Base-by-base conservation (phyloP, 1,140 invertebrate genomes). In the Centruroides vittatus region DNA sequence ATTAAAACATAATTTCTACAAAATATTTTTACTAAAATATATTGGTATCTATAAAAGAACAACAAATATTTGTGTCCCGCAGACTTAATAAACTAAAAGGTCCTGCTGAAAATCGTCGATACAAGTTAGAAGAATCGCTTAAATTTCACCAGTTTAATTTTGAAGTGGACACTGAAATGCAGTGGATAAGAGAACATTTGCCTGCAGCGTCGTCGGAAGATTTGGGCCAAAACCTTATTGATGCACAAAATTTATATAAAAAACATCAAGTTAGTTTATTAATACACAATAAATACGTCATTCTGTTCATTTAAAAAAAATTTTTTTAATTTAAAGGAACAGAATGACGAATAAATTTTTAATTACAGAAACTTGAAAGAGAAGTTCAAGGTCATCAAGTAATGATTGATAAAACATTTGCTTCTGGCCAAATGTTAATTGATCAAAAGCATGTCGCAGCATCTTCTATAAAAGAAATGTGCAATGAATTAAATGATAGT, bases 91-190 rank as follows among this genome's bases (percentile, higher is more conserved):
- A 70, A 34, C 67, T 80, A 55, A 73, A 77, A 67, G 74, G 71
- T 52, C 78, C 78, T 8, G 72, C 78, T 47, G 72, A 69, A 23
- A 75, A 76, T 48, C 77, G 93, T 47, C 79, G 88, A n/a, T 81
- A 81, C 36, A 84, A 84, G 11, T 75, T 98, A 4, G 88, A 95
- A 70, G 90, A 93, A 72, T 88, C 88, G 47, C 70, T 90, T 5
- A 81, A 86, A 62, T 88, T 88, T 70, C 92, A 97, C 72, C 93
- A 97, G 73, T 95, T 97, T 75, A 85, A 85, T 35, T 96, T 96
- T 71, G 91, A 97, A 73, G 78, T 95, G 47, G 89, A 95, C 61
- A 85, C 85, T 0, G 93, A 98, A 74, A 78, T 95, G 67, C 90
- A 94, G 71, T 99, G 94, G 94, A 93, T 98, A 58, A 84, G 85